Evolutionary conservation across 2,113 vertebrate species (phyloP).

Genomic region (human): GRCh38 chr1:49361501-49362000

Average conservation of each 20-base stretch:
- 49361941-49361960: neutral
- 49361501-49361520: too few relatives aligned
- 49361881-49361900: neutral
- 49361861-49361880: neutral
- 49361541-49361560: too few relatives aligned
- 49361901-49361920: neutral
- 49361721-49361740: conserved; percentile 30
- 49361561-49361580: too few relatives aligned
- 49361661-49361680: neutral
- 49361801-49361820: neutral
- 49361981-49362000: neutral
- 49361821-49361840: neutral
- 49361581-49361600: too few relatives aligned
- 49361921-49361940: neutral
- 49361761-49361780: neutral
- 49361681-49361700: neutral
- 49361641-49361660: neutral
- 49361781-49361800: neutral
- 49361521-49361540: too few relatives aligned
- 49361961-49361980: neutral
- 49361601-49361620: too few relatives aligned
- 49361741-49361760: neutral
- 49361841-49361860: conserved; percentile 9
- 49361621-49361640: neutral
- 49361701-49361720: conserved; percentile 10